Conservation (phyloP, 30 jellyfish, hydroid and myxozoan genomes). For the Nemopilema nomurai region DNA sequence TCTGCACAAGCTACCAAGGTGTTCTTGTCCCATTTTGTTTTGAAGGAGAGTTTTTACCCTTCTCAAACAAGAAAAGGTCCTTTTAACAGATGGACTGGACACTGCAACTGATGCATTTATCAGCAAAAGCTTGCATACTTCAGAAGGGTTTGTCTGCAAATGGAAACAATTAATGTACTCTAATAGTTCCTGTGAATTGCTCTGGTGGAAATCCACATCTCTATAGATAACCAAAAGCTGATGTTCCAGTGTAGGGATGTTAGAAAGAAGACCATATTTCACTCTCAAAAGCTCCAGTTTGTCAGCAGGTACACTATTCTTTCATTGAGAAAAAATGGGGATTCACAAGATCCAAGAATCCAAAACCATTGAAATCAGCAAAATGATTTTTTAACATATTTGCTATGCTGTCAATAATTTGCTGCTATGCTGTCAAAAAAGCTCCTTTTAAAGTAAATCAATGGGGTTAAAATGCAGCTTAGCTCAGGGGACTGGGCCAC, state of each 20-base stretch:
- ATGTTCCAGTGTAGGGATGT: constrained; percentile 11
- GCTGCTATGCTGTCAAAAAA: constrained; percentile 28
- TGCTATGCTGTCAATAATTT: constrained; percentile 47
- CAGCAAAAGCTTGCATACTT: constrained; percentile 28
- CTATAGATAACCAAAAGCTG: constrained; percentile 32
- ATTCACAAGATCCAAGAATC: constrained; percentile 36
- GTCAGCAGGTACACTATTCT: constrained; percentile 15
- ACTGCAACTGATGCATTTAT: constrained; percentile 26
- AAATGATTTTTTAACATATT: constrained; percentile 29
- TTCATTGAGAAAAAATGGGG: constrained; percentile 17
- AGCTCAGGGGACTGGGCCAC: no score
- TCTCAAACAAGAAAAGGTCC: constrained; percentile 39
- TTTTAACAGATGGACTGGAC: constrained; percentile 34
- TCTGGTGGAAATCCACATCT: constrained; percentile 31
- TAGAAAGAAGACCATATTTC: constrained; percentile 26
- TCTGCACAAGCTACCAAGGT: constrained; percentile 53
- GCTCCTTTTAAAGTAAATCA: constrained; percentile 20
- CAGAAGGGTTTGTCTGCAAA: constrained; percentile 25
- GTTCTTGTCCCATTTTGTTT: constrained; percentile 55
- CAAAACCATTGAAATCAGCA: constrained; percentile 33
- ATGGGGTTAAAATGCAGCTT: no score
- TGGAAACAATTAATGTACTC: background rate
- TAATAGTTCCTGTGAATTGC: constrained; percentile 5
- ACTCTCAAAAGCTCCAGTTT: constrained; percentile 17
- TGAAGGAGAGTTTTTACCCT: constrained; percentile 48